Evolutionary conservation across 2,888 invertebrate genomes (phyloP).

Genomic region (Caenorhabditis auriculariae): DNA sequence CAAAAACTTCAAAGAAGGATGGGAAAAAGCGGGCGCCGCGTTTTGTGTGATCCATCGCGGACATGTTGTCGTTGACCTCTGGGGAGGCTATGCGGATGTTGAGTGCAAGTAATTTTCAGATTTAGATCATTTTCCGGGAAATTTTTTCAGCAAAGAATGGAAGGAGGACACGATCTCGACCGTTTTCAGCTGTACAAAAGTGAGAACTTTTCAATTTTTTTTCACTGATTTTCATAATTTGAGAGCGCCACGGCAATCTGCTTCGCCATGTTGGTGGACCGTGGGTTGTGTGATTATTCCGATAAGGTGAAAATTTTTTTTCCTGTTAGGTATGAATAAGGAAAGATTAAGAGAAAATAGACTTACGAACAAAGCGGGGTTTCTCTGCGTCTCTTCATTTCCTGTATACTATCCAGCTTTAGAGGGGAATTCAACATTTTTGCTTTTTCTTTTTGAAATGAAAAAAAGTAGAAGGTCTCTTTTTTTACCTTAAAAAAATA

Average conservation of each 20-base stretch:
- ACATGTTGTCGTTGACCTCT: slow-evolving; percentile 63
- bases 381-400: no score
- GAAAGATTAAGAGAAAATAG: no score
- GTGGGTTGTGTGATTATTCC: slow-evolving; percentile 62
- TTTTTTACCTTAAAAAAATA: no score
- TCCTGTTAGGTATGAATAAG: no score
- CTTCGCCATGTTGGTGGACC: slow-evolving; percentile 61
- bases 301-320: slow-evolving; percentile 25
- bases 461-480: no score
- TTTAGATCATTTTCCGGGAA: background rate
- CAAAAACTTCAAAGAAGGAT: slow-evolving; percentile 57
- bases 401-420: no score
- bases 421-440: no score
- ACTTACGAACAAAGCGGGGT: no score
- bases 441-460: no score
- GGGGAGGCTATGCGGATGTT: slow-evolving; percentile 65
- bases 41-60: slow-evolving; percentile 64
- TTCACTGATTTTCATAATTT: slow-evolving; percentile 3
- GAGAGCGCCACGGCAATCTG: slow-evolving; percentile 43
- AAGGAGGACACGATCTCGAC: slow-evolving; percentile 63
- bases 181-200: slow-evolving; percentile 64
- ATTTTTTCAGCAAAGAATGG: slow-evolving; percentile 54
- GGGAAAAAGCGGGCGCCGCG: slow-evolving; percentile 60
- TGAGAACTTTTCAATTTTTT: slow-evolving; percentile 13
- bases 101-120: slow-evolving; percentile 19